Evolutionary conservation across 2,888 invertebrate species (phyloP).

Genomic region (Plagodis pulveraria): DNA sequence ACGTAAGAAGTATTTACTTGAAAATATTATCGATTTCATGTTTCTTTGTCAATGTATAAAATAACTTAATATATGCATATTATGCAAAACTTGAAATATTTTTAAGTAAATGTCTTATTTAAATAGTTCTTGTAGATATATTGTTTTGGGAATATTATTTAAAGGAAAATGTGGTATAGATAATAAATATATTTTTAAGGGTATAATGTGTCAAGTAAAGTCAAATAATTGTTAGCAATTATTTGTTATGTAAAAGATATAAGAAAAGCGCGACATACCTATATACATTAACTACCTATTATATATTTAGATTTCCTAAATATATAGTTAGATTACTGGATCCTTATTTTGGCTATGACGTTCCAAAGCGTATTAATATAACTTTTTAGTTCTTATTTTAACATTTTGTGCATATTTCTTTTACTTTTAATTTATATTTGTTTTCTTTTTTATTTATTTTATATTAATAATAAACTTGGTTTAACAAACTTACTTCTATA

Average conservation of each 20-base stretch:
- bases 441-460: too few relatives aligned
- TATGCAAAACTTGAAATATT: neutral
- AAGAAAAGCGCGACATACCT: conserved; percentile 12
- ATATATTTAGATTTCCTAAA: conserved; percentile 70
- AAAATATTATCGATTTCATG: neutral
- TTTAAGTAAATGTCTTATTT: neutral
- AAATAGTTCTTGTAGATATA: neutral
- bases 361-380: conserved; percentile 64
- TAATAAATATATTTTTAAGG: too few relatives aligned
- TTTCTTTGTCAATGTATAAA: neutral
- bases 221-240: too few relatives aligned
- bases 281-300: conserved; percentile 44
- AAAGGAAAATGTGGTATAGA: too few relatives aligned
- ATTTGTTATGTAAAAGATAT: neutral
- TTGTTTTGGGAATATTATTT: too few relatives aligned
- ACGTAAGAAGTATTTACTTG: neutral
- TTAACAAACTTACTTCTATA: too few relatives aligned
- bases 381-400: conserved; percentile 1
- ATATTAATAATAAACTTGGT: too few relatives aligned
- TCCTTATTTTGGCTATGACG: conserved; percentile 71
- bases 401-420: conserved; percentile 17
- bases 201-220: too few relatives aligned
- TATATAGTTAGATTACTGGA: conserved; percentile 67
- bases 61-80: too few relatives aligned
- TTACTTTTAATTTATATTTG: too few relatives aligned